Evolutionary conservation across 2,797 vertebrate species (phyloP).

Genomic region (Mus spretus): DNA sequence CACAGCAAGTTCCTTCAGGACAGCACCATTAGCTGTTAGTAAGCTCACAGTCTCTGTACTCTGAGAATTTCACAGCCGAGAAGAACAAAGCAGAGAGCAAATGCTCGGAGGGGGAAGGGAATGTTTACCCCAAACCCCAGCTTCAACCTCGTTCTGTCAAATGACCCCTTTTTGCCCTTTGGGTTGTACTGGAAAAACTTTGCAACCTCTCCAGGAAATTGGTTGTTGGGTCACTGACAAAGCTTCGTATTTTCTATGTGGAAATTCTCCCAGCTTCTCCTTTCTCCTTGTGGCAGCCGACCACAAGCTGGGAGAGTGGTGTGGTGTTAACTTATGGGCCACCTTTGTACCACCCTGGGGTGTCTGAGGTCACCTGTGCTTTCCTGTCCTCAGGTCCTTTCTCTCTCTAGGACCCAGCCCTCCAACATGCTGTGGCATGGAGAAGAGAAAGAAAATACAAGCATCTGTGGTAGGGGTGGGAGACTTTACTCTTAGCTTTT

Average conservation of each 20-base stretch:
- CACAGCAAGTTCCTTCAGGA: not conserved
- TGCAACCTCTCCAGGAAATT: not conserved
- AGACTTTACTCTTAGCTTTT: not conserved
- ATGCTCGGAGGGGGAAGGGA: fast-evolving
- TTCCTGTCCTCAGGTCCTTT: not conserved
- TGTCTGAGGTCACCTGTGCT: not conserved
- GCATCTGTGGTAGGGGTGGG: too few relatives aligned
- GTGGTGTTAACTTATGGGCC: not conserved
- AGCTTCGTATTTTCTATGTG: not conserved
- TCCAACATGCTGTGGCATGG: too few relatives aligned
- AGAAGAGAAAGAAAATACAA: not conserved
- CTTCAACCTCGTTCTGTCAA: not conserved
- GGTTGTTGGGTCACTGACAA: not conserved
- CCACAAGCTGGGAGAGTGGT: not conserved
- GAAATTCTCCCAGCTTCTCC: not conserved
- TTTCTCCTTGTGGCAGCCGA: too few relatives aligned
- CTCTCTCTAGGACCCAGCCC: not conserved
- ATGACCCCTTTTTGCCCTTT: not conserved
- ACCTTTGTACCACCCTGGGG: not conserved
- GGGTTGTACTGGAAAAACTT: not conserved
- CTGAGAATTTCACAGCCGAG: not conserved
- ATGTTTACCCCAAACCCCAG: not conserved
- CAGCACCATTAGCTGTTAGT: not conserved
- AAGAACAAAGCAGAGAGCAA: not conserved
- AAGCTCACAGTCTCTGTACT: not conserved